Percentiles rank a stretch among this genome's conserved stretches.
Conservation (phyloP, 2,888 invertebrate genomes). For the Heliconius aoede region DNA sequence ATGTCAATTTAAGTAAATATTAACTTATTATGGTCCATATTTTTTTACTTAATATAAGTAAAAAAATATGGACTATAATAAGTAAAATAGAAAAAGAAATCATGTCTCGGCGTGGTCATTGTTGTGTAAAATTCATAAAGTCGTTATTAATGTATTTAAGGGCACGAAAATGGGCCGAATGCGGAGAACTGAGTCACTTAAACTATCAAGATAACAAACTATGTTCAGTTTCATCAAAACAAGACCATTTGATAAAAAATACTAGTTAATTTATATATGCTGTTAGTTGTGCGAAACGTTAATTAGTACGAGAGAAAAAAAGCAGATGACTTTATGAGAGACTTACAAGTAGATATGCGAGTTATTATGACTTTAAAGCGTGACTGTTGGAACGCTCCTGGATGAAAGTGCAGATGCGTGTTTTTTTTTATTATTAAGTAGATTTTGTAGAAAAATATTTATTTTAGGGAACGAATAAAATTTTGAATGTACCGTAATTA, state of each 20-base stretch:
- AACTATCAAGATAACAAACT: not conserved
- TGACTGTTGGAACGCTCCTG: conserved; percentile 2
- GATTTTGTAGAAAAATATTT: not conserved
- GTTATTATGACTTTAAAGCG: conserved; percentile 19
- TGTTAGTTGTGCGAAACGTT: conserved; percentile 10
- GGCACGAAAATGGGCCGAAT: no score
- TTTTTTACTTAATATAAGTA: no score
- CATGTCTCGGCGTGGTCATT: no score
- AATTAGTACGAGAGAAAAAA: conserved; percentile 21
- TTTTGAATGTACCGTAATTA: not conserved
- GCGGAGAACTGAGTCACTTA: no score
- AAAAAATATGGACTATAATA: no score
- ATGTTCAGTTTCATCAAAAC: not conserved
- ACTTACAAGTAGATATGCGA: conserved; percentile 17
- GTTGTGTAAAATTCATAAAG: no score
- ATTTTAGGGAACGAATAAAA: not conserved
- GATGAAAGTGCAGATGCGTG: not conserved
- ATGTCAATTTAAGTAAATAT: no score
- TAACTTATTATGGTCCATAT: no score
- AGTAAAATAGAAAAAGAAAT: no score
- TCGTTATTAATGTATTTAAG: no score
- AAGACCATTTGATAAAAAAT: conserved; percentile 1
- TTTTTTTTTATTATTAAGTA: not conserved
- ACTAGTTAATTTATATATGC: not conserved
- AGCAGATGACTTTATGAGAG: conserved; percentile 21